Conservation (phyloP, 2,888 invertebrate genomes). For the Notodonta ziczac region DNA sequence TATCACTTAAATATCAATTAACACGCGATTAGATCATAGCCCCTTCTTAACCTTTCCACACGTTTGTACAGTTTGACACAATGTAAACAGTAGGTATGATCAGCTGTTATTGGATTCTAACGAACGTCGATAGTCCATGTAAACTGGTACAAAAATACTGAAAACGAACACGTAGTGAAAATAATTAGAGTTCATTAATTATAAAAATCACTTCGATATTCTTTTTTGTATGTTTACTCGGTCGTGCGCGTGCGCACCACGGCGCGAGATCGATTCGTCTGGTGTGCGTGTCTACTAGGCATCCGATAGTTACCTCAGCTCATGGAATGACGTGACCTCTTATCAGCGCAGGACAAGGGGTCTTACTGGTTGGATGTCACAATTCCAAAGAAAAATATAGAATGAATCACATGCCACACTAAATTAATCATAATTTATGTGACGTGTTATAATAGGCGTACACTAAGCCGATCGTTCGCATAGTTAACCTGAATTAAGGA, state of each 20-base stretch:
- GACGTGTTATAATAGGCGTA: background rate
- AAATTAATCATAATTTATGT: slow-evolving; percentile 22
- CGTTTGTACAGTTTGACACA: slow-evolving; percentile 42
- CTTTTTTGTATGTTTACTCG: slow-evolving; percentile 11
- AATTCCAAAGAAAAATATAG: slow-evolving; percentile 17
- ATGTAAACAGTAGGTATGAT: slow-evolving; percentile 58
- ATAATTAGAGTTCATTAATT: slow-evolving; percentile 2
- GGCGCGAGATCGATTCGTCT: slow-evolving; percentile 55
- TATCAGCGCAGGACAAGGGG: slow-evolving; percentile 55
- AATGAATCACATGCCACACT: slow-evolving; percentile 36
- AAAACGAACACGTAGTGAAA: slow-evolving; percentile 13
- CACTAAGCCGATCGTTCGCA: background rate
- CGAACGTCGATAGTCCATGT: slow-evolving; percentile 17
- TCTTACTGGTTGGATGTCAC: slow-evolving; percentile 26
- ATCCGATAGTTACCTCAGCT: slow-evolving; percentile 40
- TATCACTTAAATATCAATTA: slow-evolving; percentile 52
- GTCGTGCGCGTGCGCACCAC: slow-evolving; percentile 59
- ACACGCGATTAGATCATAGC: slow-evolving; percentile 62
- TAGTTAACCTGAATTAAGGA: background rate
- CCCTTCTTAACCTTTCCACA: slow-evolving; percentile 42
- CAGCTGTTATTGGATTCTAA: slow-evolving; percentile 50
- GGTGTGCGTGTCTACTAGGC: slow-evolving; percentile 39
- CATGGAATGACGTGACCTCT: slow-evolving; percentile 57
- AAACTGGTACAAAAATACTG: background rate
- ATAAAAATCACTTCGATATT: slow-evolving; percentile 12